phyloP scores from a whole-genome alignment of 2,113 vertebrate genomes.

The Ahaetulla prasina region DNA sequence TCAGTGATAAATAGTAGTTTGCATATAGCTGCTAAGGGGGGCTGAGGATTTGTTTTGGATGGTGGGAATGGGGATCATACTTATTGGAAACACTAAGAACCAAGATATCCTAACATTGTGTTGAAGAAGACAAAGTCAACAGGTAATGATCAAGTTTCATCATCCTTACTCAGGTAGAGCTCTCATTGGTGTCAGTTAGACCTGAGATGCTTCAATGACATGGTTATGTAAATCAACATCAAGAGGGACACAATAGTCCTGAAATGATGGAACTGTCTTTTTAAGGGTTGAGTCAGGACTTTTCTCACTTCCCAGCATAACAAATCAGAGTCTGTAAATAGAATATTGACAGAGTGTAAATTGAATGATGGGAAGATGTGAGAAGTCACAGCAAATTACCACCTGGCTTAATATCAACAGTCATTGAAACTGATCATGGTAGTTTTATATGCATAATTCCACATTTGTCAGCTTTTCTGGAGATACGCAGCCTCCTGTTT shows the following conservation, averaged over 20 bases:
- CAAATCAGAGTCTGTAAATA: conserved; percentile 20
- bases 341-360: background rate
- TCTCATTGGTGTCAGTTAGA: background rate
- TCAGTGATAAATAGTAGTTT: background rate
- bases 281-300: background rate
- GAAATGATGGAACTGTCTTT: conserved; percentile 12
- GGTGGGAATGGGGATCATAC: background rate
- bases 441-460: conserved; percentile 2
- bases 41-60: background rate
- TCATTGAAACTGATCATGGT: conserved; percentile 12
- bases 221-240: background rate
- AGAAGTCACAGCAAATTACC: conserved; percentile 31
- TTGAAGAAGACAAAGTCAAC: background rate
- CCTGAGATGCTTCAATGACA: conserved; percentile 14
- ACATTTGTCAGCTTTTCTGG: conserved; percentile 25
- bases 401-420: conserved; percentile 19
- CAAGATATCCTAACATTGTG: background rate
- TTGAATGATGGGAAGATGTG: conserved; percentile 20
- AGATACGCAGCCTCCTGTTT: conserved; percentile 23
- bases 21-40: background rate
- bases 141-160: background rate
- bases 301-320: background rate
- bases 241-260: background rate
- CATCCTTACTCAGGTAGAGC: conserved; percentile 10
- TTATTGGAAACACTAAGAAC: background rate